phyloP scores from a whole-genome alignment of 2,888 invertebrate species.

The Cataglyphis albicans region DNA sequence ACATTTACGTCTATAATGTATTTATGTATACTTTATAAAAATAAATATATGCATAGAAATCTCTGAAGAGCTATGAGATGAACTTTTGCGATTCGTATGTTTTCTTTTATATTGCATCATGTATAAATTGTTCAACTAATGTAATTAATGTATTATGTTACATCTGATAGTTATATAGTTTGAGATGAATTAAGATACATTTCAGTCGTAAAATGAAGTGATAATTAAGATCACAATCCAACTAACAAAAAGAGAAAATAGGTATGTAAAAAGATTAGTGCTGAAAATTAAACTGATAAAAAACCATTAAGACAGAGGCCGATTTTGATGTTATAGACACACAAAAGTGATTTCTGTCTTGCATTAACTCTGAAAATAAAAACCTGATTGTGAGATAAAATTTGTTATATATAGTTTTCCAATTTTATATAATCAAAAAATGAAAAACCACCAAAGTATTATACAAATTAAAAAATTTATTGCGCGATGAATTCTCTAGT shows the following conservation, averaged over 20 bases:
- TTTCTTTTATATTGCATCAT: not conserved
- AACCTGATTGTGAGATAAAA: not conserved
- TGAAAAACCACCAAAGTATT: slow-evolving; percentile 9
- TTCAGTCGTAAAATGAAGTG: not conserved
- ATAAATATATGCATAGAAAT: not conserved
- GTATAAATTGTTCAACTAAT: not conserved
- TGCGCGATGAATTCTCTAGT: not conserved
- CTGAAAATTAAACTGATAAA: not conserved
- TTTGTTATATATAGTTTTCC: not conserved
- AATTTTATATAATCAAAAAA: slow-evolving; percentile 3
- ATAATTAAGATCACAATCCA: not conserved
- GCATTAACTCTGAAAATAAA: slow-evolving; percentile 2
- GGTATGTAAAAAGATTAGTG: not conserved
- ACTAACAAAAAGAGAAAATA: not conserved
- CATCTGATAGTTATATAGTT: not conserved
- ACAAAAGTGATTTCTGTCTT: not conserved
- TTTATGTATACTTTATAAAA: not conserved
- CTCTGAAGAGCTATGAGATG: not conserved
- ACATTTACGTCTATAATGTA: not conserved
- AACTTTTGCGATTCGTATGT: not conserved
- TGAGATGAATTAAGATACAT: slow-evolving; percentile 11
- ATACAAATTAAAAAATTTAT: not conserved
- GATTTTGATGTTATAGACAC: not conserved
- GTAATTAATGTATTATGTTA: slow-evolving; percentile 24
- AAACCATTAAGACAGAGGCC: not conserved